phyloP scores from a whole-genome alignment of 2,888 invertebrate genomes.

The Cybosia mesomella region DNA sequence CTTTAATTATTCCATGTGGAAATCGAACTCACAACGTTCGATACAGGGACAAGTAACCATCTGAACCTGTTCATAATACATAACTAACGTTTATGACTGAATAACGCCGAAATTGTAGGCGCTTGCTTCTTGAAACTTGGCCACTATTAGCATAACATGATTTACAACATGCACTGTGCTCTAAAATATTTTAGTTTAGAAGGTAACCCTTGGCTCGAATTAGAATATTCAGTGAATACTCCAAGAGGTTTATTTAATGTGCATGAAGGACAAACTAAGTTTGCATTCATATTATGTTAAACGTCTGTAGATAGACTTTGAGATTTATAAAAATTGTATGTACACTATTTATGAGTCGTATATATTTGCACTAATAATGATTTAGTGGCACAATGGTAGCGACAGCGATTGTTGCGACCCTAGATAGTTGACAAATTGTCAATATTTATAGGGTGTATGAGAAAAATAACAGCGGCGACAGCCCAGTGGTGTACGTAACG shows the following conservation, averaged over 20 bases:
- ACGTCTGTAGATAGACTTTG: not conserved
- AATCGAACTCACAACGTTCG: not conserved
- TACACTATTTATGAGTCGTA: not conserved
- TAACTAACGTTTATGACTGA: not conserved
- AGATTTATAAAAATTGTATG: not conserved
- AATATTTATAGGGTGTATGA: too few species aligned
- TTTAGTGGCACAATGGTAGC: not conserved
- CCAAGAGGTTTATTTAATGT: slow-evolving; percentile 7
- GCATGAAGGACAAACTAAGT: not conserved
- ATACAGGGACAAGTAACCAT: not conserved
- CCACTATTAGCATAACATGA: slow-evolving; percentile 13
- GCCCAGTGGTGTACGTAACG: too few species aligned
- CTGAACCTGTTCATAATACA: not conserved
- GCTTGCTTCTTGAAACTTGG: not conserved
- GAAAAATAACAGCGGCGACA: too few species aligned
- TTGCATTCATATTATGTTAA: slow-evolving; percentile 8
- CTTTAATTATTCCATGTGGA: not conserved
- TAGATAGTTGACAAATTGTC: too few species aligned
- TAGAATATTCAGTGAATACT: slow-evolving; percentile 10
- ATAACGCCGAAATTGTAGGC: not conserved
- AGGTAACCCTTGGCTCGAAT: not conserved
- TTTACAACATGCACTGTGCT: slow-evolving; percentile 2
- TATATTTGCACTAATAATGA: not conserved
- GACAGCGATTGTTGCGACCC: not conserved
- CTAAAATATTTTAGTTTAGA: slow-evolving; percentile 2